Percentiles rank a stretch among this genome's conserved stretches.
phyloP scores from a whole-genome alignment of 2,113 vertebrate species.

The Cinclus cinclus region DNA sequence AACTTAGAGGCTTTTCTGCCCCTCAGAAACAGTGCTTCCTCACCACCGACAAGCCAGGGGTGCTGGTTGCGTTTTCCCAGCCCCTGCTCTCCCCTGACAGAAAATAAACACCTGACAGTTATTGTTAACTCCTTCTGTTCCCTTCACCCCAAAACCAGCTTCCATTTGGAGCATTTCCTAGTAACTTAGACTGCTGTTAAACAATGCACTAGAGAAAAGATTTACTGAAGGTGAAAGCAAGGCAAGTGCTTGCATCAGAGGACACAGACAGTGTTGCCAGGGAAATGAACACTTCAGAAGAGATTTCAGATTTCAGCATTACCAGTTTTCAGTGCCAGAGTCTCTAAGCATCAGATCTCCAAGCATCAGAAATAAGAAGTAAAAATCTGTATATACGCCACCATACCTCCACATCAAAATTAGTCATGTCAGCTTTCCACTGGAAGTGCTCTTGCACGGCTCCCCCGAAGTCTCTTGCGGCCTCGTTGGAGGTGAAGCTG shows the following conservation, averaged over 20 bases:
- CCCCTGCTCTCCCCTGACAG: neutral
- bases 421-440: slow-evolving; percentile 99
- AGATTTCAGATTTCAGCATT: neutral
- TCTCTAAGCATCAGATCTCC: neutral
- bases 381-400: neutral
- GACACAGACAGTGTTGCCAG: accelerated
- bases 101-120: neutral
- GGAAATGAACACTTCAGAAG: neutral
- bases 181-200: neutral
- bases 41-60: accelerated
- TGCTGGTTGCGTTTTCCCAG: neutral
- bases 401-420: slow-evolving; percentile 94
- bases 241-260: neutral
- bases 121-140: neutral
- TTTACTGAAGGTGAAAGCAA: neutral
- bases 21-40: accelerated
- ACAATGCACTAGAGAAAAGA: neutral
- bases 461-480: slow-evolving; percentile 93
- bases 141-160: neutral
- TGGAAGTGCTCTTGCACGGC: slow-evolving; percentile 93
- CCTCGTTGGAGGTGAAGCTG: slow-evolving; percentile 93
- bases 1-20: neutral
- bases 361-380: neutral
- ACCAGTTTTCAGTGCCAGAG: neutral
- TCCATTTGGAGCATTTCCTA: neutral